Evolutionary conservation across 2,888 invertebrate genomes (phyloP), one percentile per base, ranked within the genome.

Genomic region (Maniola hyperantus): DNA sequence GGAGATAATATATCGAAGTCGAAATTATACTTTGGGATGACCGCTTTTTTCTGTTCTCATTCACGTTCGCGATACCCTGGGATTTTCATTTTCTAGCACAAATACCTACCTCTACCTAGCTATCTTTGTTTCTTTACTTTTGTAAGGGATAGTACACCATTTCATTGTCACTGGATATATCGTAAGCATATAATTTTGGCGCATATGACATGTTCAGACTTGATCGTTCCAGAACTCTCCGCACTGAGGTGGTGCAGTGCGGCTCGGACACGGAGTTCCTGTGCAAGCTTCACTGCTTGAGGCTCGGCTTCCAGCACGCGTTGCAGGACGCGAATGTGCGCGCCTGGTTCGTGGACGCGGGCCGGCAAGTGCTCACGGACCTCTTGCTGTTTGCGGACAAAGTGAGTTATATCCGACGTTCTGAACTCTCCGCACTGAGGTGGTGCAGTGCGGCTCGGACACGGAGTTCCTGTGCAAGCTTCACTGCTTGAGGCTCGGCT

Each of bases 381-480:
- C 90, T 99, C 71, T 93, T 99, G 75, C 94, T 97, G 36, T 96
- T 96, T 77, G 97, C 97, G 58, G 98, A 98, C 78, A 97, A 97
- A 93, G 96, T 95, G 65, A 60, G 6, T 46, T 55, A 15, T n/a
- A 33, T n/a, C 18, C 8, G 2, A 18, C 15, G 7, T 10, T 10
- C 39, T 95, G 96, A 78, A 94, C 95, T 34, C 90, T 97, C 63
- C 96, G 99, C 69, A 97, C 98, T 0, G 97, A 98, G 75, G 91
- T 97, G 78, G 96, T 98, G 33, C 95, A 96, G 72, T 99, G 99
- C 87, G 94, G 95, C 51, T 26, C 96, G 2, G 99, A 99, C 85
- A 95, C 96, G 0, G 99, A 99, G 89, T 99, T 98, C 92, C 93
- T 99, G 75, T 98, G 98, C 64, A 99, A 99, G 93, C 93, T 99